Evolutionary conservation across 1,140 invertebrate genomes (phyloP).

Genomic region (Drosophila pseudoananassae): DNA sequence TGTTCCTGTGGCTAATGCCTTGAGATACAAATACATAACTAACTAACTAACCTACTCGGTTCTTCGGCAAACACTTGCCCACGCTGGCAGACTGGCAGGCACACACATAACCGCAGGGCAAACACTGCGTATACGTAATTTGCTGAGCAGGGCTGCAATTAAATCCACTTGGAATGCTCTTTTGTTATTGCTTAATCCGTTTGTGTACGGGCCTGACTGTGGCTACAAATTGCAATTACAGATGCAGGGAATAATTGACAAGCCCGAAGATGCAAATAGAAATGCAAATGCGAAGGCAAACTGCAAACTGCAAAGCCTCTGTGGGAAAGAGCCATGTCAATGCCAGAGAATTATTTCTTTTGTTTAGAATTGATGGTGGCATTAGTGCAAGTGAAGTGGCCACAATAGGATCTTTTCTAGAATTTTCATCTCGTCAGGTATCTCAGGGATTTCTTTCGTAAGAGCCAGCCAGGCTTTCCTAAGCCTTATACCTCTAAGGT

Average conservation of each 20-base stretch:
- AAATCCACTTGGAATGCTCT: slow-evolving; percentile 54
- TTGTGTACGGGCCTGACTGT: slow-evolving; percentile 14
- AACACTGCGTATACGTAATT: slow-evolving; percentile 61
- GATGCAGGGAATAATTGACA: slow-evolving; percentile 48
- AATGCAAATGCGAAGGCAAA: slow-evolving; percentile 31
- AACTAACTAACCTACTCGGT: slow-evolving; percentile 35
- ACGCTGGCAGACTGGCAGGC: neutral
- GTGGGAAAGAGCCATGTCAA: slow-evolving; percentile 26
- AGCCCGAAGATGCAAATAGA: slow-evolving; percentile 41
- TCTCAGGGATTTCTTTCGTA: slow-evolving; percentile 10
- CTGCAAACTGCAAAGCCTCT: slow-evolving; percentile 18
- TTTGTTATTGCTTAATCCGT: slow-evolving; percentile 62
- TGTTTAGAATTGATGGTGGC: slow-evolving; percentile 24
- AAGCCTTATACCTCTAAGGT: neutral
- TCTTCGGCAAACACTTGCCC: slow-evolving; percentile 23
- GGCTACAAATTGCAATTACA: slow-evolving; percentile 32
- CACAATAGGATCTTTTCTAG: slow-evolving; percentile 3
- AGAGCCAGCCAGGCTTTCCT: neutral
- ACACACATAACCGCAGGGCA: slow-evolving; percentile 19
- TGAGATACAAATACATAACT: slow-evolving; percentile 38
- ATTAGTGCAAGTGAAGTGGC: slow-evolving; percentile 23
- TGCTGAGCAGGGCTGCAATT: slow-evolving; percentile 31
- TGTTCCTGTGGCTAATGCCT: slow-evolving; percentile 22
- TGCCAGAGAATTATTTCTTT: slow-evolving; percentile 34
- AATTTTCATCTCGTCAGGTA: slow-evolving; percentile 8